Evolutionary conservation across 2,888 invertebrate genomes (phyloP).

Genomic region (Ramazzottius varieornatus): DNA sequence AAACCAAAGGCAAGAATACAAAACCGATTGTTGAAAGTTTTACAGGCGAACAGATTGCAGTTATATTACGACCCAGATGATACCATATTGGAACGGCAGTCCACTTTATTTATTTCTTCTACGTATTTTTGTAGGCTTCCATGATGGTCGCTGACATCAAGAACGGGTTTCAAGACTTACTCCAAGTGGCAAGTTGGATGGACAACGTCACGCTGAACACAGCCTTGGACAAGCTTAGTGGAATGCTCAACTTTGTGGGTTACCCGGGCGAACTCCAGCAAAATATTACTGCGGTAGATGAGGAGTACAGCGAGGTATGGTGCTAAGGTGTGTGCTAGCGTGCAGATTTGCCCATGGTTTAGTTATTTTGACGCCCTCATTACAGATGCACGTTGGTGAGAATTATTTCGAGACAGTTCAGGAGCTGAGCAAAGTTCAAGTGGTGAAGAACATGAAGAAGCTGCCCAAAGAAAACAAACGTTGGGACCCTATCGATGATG

Average conservation of each 20-base stretch:
- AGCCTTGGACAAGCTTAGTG: not conserved
- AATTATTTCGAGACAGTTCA: not conserved
- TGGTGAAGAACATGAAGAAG: not conserved
- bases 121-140: not conserved
- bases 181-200: not conserved
- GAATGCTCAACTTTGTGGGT: not conserved
- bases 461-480: not conserved
- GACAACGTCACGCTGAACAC: not conserved
- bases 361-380: not conserved
- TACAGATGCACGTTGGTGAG: not conserved
- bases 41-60: not conserved
- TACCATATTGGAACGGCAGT: too few species aligned
- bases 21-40: too few species aligned
- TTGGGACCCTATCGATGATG: not conserved
- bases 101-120: too few species aligned
- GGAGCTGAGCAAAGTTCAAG: not conserved
- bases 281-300: not conserved
- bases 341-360: too few species aligned
- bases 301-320: not conserved
- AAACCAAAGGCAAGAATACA: not conserved
- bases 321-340: not conserved
- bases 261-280: not conserved
- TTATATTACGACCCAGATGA: not conserved
- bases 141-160: not conserved
- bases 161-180: not conserved